Evolutionary conservation across 2,113 vertebrate genomes (phyloP).

Genomic region (Willisornis vidua): DNA sequence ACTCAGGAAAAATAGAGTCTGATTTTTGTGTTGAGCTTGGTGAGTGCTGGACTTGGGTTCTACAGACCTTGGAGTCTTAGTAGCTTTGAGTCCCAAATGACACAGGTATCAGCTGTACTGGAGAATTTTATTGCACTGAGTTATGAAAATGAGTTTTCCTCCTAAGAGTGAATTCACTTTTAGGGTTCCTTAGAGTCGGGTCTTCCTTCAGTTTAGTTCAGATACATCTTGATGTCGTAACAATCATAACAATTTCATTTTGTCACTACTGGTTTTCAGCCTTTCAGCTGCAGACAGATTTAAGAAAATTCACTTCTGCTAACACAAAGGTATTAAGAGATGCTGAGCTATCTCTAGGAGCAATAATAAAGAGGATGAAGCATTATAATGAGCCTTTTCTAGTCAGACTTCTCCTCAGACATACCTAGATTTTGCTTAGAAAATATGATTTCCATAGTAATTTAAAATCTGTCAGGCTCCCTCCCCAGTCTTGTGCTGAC

Average conservation of each 20-base stretch:
- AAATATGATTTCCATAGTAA: not conserved
- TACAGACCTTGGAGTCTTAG: not conserved
- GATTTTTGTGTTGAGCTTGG: not conserved
- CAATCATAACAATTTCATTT: not conserved
- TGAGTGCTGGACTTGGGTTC: not conserved
- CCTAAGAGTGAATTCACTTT: not conserved
- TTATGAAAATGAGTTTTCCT: not conserved
- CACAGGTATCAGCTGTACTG: not conserved
- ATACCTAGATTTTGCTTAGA: not conserved
- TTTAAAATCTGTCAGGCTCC: conserved; percentile 11
- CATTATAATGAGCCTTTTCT: not conserved
- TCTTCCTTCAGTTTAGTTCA: not conserved
- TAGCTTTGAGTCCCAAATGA: not conserved
- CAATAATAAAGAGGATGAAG: not conserved
- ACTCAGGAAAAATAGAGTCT: not conserved
- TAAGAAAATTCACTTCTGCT: not conserved
- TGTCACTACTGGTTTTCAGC: not conserved
- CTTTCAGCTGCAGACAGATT: not conserved
- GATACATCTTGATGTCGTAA: not conserved
- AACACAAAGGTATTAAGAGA: not conserved
- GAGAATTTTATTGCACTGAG: not conserved
- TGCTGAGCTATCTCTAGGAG: not conserved
- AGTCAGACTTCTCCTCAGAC: not conserved
- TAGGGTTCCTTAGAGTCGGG: not conserved
- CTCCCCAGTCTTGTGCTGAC: not conserved